Evolutionary conservation across 2,113 vertebrate species (phyloP), one percentile per base, ranked within the genome.

Genomic region (Muscicapa adusta): DNA sequence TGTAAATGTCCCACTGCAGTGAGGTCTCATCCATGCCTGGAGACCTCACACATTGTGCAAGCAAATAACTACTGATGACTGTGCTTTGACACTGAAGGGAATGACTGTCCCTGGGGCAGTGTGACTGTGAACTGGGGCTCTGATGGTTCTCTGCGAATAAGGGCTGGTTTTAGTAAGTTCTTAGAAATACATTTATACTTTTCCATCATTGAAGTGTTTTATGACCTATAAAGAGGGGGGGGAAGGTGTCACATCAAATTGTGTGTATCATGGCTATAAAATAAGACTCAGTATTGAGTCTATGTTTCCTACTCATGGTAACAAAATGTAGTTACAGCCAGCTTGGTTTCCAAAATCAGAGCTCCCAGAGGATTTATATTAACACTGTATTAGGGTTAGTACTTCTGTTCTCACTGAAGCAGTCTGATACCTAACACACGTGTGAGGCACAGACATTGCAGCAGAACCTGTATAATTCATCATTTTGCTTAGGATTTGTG

Each of bases 1-100:
- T 6, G 2, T 50, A 15, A 12, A 15, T 0, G 2, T 56, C 54
- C 36, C 12, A 36, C 13, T 36, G n/a, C 20, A 42, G 18, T 15
- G 34, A 56, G 31, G 20, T 57, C 60, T 62, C 15, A 10, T 54
- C 68, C 20, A 1, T 60, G 31, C 56, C 40, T 33, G 24, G 26
- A 80, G 54, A 68, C 13, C 33, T 70, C 38, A 58, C 6, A 14
- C 26, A 36, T 2, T 68, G n/a, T n/a, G 33, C 62, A 60, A 68
- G 14, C 10, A 73, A 66, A 51, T 24, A 66, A 45, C 18, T 62
- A 8, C 50, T 61, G 61, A 7, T 74, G 66, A 45, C 4, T 62
- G 23, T 40, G 66, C 14, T 88, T 62, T 85, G 61, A 22, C 36
- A 43, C 9, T 0, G 2, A 61, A 92, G 17, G 2, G 6, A 81